Evolutionary conservation across 1,140 invertebrate species (phyloP).

Genomic region (Matsumurasca onukii): DNA sequence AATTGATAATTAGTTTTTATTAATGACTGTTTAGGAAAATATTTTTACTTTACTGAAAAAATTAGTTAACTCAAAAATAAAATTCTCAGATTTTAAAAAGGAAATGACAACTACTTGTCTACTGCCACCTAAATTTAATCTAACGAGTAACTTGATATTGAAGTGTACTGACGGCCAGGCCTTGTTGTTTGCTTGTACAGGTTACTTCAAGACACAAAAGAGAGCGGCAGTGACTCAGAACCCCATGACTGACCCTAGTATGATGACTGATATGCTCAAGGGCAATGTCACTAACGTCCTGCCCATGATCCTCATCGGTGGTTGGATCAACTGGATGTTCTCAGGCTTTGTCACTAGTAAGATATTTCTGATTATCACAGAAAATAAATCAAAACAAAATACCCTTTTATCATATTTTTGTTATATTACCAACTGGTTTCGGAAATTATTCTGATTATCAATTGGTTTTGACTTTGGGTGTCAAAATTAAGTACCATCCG

Average conservation of each 20-base stretch:
- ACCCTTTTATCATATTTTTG: too few species aligned
- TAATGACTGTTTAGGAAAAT: too few species aligned
- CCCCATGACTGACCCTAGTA: constrained; percentile 95
- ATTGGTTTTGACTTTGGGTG: not conserved
- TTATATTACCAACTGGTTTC: too few species aligned
- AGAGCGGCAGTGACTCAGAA: constrained; percentile 82
- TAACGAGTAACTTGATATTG: constrained; percentile 7
- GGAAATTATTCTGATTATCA: too few species aligned
- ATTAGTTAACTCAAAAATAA: too few species aligned
- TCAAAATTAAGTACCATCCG: too few species aligned
- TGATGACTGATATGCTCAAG: constrained; percentile 99
- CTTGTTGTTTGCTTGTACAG: constrained; percentile 37
- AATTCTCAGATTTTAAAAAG: too few species aligned
- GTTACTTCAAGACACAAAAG: constrained; percentile 90
- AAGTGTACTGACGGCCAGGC: not conserved
- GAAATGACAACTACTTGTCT: not conserved
- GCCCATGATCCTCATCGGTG: constrained; percentile 98
- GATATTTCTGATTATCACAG: too few species aligned
- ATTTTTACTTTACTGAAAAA: too few species aligned
- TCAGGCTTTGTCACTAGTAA: constrained; percentile 98
- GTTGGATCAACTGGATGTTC: constrained; percentile 99
- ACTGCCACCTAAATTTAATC: not conserved
- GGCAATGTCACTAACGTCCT: constrained; percentile 98
- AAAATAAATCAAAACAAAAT: too few species aligned
- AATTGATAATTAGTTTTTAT: too few species aligned